These are phyloP conservation scores for Paracentrotus lividus DNA, from an alignment of 53 echinoderm and acorn worm genomes.

Conservation along the genomic window DNA sequence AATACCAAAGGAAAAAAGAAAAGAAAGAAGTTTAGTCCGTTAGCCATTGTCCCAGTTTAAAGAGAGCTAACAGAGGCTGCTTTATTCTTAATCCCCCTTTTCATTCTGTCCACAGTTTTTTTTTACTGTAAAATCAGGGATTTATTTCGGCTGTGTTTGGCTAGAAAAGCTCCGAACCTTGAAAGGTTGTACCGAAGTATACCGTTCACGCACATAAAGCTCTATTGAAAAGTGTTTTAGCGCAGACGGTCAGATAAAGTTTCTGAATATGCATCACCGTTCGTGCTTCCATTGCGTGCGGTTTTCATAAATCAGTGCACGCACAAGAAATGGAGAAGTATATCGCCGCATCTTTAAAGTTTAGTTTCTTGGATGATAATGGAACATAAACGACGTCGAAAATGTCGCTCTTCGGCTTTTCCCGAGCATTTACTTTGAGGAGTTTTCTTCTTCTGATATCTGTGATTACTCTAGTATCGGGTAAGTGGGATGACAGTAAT, in stretches of 20 bases:
- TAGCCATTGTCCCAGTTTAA: neutral
- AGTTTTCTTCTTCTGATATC: neutral
- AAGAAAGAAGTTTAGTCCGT: neutral
- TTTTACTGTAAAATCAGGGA: constrained; percentile 7
- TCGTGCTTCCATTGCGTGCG: neutral
- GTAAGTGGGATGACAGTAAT: constrained; percentile 49
- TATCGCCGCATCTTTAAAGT: neutral
- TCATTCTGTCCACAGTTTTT: neutral
- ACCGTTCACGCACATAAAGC: neutral
- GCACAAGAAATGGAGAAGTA: neutral
- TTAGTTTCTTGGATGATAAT: constrained; percentile 59
- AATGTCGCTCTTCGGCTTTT: constrained; percentile 48
- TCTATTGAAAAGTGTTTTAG: neutral
- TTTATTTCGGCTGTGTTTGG: constrained; percentile 14
- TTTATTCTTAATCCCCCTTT: constrained; percentile 26
- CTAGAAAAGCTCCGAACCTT: neutral
- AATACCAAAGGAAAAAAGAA: too few species aligned
- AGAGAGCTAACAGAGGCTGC: neutral
- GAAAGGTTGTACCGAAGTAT: neutral
- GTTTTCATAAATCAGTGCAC: constrained; percentile 26
- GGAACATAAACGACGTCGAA: constrained; percentile 54
- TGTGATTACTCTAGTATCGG: constrained; percentile 41
- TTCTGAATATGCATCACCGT: neutral
- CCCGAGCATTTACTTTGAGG: neutral
- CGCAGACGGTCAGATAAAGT: neutral